These are phyloP conservation scores for Melanchra persicariae DNA, from an alignment of 2,888 invertebrate genomes.

Conservation along the genomic window DNA sequence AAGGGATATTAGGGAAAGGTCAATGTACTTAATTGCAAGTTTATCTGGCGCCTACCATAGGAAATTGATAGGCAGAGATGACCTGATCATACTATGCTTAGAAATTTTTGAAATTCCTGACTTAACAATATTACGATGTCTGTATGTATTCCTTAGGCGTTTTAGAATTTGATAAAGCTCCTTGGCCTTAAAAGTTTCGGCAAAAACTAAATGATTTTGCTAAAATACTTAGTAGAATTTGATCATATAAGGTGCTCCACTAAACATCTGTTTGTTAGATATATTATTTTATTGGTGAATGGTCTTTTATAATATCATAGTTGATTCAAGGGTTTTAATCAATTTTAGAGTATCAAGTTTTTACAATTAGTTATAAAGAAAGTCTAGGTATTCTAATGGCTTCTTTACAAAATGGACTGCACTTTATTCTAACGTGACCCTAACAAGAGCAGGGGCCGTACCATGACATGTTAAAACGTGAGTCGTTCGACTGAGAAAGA, in stretches of 20 bases:
- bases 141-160: not conserved
- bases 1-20: too few relatives aligned
- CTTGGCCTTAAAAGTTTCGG: not conserved
- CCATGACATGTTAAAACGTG: too few relatives aligned
- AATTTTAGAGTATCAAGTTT: conserved; percentile 25
- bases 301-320: conserved; percentile 27
- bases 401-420: conserved; percentile 27
- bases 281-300: conserved; percentile 15
- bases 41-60: too few relatives aligned
- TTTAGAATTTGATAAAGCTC: not conserved
- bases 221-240: conserved; percentile 29
- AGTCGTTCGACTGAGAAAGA: too few relatives aligned
- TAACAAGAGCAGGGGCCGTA: too few relatives aligned
- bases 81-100: not conserved
- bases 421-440: not conserved
- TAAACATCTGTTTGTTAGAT: conserved; percentile 10
- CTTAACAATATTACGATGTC: not conserved
- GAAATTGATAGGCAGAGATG: conserved; percentile 4
- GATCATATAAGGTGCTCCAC: conserved; percentile 23
- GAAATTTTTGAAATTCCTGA: not conserved
- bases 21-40: too few relatives aligned
- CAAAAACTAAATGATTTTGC: not conserved
- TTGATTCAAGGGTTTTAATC: conserved; percentile 36
- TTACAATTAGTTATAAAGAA: conserved; percentile 25
- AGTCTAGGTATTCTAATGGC: conserved; percentile 9